These are phyloP conservation scores for Paramormyrops kingsleyae DNA, from an alignment of 2,113 vertebrate genomes.

Conservation along the genomic window DNA sequence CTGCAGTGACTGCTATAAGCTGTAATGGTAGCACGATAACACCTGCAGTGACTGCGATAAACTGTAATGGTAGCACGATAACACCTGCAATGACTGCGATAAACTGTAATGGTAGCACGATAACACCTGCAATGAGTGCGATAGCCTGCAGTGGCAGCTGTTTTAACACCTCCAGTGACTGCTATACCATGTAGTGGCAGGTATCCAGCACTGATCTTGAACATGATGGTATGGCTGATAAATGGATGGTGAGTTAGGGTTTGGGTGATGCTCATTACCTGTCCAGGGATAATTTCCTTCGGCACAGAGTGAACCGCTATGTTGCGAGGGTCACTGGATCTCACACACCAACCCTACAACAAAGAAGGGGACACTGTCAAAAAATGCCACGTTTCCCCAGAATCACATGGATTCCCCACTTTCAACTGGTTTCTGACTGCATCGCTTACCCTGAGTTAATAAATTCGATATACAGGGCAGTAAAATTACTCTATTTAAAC, in stretches of 20 bases:
- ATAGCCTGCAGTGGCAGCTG: not conserved
- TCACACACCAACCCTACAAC: constrained; percentile 44
- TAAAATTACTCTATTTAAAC: not conserved
- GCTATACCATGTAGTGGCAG: not conserved
- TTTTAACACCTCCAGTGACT: not conserved
- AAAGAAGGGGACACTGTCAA: constrained; percentile 2
- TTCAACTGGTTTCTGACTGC: not conserved
- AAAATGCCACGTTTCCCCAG: not conserved
- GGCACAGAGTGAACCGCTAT: constrained; percentile 36
- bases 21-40: not conserved
- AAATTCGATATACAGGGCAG: not conserved
- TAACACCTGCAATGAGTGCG: not conserved
- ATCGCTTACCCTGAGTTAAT: not conserved
- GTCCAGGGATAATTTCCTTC: constrained; percentile 42
- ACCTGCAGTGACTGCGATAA: not conserved
- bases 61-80: not conserved
- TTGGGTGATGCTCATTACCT: constrained; percentile 26
- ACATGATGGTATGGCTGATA: not conserved
- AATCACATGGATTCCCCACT: not conserved
- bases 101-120: not conserved
- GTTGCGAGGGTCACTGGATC: constrained; percentile 32
- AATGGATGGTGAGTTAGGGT: not conserved
- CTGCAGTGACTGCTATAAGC: not conserved
- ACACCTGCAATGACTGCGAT: not conserved
- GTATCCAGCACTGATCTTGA: not conserved